phyloP scores from a whole-genome alignment of 2,888 invertebrate species.

The Dioctria linearis region DNA sequence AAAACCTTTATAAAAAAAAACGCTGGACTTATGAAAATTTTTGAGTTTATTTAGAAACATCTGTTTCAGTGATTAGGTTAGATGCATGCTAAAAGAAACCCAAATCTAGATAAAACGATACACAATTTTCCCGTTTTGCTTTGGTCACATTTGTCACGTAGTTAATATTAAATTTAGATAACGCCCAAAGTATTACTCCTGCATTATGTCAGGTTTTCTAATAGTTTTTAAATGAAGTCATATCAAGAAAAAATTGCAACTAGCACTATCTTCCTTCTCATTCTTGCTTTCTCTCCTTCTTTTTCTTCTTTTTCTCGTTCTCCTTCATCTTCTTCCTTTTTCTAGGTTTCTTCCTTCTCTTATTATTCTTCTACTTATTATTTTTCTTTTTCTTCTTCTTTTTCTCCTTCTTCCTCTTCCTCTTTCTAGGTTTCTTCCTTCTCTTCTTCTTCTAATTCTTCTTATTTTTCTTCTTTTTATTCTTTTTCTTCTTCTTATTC shows the following conservation, averaged over 20 bases:
- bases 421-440: conserved; percentile 19
- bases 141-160: no score
- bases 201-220: no score
- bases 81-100: no score
- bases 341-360: background rate
- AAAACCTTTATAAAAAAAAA: no score
- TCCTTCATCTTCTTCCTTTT: background rate
- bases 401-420: conserved; percentile 5
- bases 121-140: no score
- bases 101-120: no score
- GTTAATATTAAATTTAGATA: no score
- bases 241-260: background rate
- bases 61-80: no score
- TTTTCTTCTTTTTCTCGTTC: background rate
- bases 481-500: conserved; percentile 5
- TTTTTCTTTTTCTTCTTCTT: background rate
- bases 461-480: conserved; percentile 7
- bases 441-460: conserved; percentile 15
- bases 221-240: no score
- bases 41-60: no score
- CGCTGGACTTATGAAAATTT: no score
- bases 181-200: no score
- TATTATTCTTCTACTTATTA: background rate
- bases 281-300: background rate
- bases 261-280: background rate